Base-by-base conservation (phyloP, 1,140 invertebrate species). In the Eriocheir sinensis region DNA sequence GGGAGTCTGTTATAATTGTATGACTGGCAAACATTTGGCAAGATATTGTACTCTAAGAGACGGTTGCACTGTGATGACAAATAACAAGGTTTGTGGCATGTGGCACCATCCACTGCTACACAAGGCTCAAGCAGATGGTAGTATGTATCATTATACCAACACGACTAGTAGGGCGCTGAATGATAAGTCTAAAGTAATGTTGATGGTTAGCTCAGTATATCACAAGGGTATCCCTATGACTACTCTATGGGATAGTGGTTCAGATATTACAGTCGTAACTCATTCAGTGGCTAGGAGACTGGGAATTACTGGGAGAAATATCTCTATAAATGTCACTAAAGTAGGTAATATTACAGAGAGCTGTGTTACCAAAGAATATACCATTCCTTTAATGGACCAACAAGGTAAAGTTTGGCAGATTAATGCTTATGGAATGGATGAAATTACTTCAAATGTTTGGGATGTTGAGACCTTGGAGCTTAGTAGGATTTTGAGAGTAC, bases 331-430 rank as follows among this genome's bases (percentile, higher is more conserved):
- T 21, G 27, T 60, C 8, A 60, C 17, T 21, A 60, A 60, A 60
- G 17, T 60, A 27, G 53, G 21, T 60, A 60, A 60, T 60, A 15
- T 27, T 21, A 60, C 53, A 60, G 4, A 60, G 8, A 60, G 2
- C 17, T 85, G 81, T 85, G 21, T 27, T 85, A 85, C 17, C 81
- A 32, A 40, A 85, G 81, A 85, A 85, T 85, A 85, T 85, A 85
- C 81, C 9, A 81, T 81, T 81, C 38, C 81, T 85, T 85, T 85
- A 27, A 2, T 85, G 81, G 81, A 85, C 21, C 32, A 85, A 27
- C 34, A 32, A 34, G 30, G 81, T 34, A 85, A n/a, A 85, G 21
- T 40, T 85, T 85, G 12, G 81, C 53, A 34, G 21, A 85, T 85
- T 85, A 85, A 15, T n/a, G 81, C 81, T 3, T 85, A 34, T 34